A percentile compares a stretch with the other conserved stretches of the same genome.
phyloP scores from a whole-genome alignment of 1,140 invertebrate species.

The Proctacanthus coquilletti region DNA sequence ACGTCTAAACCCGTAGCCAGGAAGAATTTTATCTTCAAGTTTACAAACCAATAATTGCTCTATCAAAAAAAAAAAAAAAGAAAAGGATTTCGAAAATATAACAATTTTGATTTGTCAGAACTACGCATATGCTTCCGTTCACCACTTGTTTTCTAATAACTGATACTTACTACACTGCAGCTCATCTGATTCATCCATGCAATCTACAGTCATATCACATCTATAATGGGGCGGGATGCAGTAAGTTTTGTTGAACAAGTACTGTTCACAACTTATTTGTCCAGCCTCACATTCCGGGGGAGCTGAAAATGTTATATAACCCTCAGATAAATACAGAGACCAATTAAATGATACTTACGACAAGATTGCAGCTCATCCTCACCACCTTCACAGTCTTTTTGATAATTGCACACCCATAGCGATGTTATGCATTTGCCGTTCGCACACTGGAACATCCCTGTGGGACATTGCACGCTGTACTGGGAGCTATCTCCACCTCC shows the following conservation, averaged over 20 bases:
- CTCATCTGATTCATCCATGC: slow-evolving; percentile 86
- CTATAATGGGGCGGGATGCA: slow-evolving; percentile 77
- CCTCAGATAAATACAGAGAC: slow-evolving; percentile 2
- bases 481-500: not conserved
- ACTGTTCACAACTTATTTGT: slow-evolving; percentile 75
- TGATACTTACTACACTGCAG: slow-evolving; percentile 77
- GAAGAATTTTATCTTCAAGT: not conserved
- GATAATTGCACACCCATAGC: slow-evolving; percentile 77
- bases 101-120: no score
- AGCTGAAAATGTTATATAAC: no score
- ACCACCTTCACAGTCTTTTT: slow-evolving; percentile 73
- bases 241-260: slow-evolving; percentile 86
- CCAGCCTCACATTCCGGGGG: slow-evolving; percentile 77
- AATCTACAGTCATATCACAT: slow-evolving; percentile 88
- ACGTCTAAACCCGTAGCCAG: no score
- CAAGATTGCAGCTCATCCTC: slow-evolving; percentile 82
- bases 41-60: not conserved
- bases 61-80: no score
- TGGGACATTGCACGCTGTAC: slow-evolving; percentile 40
- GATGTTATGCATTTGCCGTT: slow-evolving; percentile 76
- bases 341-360: slow-evolving; percentile 76
- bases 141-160: no score
- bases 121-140: no score
- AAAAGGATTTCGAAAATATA: no score
- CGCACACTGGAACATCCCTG: slow-evolving; percentile 61